Conservation (phyloP, 2,888 invertebrate species). For the Drosophila algonquin region DNA sequence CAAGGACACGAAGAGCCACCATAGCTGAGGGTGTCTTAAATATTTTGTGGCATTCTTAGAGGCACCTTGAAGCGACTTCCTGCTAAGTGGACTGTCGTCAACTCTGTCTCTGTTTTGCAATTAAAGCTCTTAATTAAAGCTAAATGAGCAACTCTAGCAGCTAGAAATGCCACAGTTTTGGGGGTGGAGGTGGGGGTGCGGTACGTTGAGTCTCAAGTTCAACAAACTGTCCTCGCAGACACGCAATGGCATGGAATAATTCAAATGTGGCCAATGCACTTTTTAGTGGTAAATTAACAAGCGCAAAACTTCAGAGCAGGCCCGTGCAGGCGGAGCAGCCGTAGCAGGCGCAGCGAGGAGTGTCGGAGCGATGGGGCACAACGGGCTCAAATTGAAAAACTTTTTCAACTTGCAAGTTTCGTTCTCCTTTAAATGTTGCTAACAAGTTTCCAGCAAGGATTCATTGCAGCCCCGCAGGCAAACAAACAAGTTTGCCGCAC, state of each 20-base stretch:
- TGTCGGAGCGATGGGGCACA: conserved; percentile 12
- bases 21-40: conserved; percentile 49
- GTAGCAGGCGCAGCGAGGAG: neutral
- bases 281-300: conserved; percentile 73
- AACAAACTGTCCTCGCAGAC: conserved; percentile 47
- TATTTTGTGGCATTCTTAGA: conserved; percentile 58
- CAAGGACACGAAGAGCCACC: conserved; percentile 12
- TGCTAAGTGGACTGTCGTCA: conserved; percentile 67
- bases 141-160: conserved; percentile 41
- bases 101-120: conserved; percentile 25
- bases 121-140: conserved; percentile 55
- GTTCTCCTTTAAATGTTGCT: conserved; percentile 38
- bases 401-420: conserved; percentile 71
- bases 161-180: neutral
- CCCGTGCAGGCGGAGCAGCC: conserved; percentile 1
- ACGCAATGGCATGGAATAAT: conserved; percentile 67
- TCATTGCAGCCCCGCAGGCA: conserved; percentile 57
- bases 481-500: conserved; percentile 40
- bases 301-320: conserved; percentile 25
- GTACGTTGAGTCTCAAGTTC: conserved; percentile 41
- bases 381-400: conserved; percentile 72
- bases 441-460: conserved; percentile 55
- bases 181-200: neutral
- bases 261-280: conserved; percentile 66
- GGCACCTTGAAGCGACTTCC: conserved; percentile 34